Conservation (phyloP, 1,140 invertebrate species). For the Rhopalosiphum padi region DNA sequence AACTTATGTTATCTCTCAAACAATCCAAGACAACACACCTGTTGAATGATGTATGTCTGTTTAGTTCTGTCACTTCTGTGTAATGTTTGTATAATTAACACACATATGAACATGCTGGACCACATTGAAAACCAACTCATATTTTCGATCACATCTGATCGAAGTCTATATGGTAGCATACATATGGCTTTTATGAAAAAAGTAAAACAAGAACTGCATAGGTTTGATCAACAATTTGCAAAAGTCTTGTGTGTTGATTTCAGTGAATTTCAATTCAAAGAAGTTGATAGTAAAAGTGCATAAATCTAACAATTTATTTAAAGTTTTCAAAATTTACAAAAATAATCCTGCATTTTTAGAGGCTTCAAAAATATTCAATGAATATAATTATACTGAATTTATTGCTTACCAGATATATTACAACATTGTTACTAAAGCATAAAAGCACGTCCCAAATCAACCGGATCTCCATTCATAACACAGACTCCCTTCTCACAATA, state of each 20-base stretch:
- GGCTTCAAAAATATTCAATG: conserved; percentile 39
- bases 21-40: not conserved
- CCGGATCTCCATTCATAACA: conserved; percentile 15
- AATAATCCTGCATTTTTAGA: conserved; percentile 27
- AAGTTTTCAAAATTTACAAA: conserved; percentile 13
- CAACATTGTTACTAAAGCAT: not conserved
- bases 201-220: conserved; percentile 7
- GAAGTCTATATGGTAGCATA: not conserved
- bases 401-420: conserved; percentile 38
- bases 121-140: conserved; percentile 29
- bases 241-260: not conserved
- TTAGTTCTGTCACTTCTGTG: not conserved
- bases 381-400: conserved; percentile 10
- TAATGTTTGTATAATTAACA: not conserved
- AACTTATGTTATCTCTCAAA: not conserved
- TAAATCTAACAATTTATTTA: conserved; percentile 6
- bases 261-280: not conserved
- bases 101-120: conserved; percentile 13
- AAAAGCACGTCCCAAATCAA: not conserved
- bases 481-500: not conserved
- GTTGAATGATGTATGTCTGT: not conserved
- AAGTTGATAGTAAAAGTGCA: not conserved
- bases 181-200: not conserved
- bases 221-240: conserved; percentile 13
- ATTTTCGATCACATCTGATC: conserved; percentile 32